Percentiles rank a stretch among this genome's conserved stretches.
phyloP scores from a whole-genome alignment of 2,113 vertebrate species.

The Triplophysa dalaica region DNA sequence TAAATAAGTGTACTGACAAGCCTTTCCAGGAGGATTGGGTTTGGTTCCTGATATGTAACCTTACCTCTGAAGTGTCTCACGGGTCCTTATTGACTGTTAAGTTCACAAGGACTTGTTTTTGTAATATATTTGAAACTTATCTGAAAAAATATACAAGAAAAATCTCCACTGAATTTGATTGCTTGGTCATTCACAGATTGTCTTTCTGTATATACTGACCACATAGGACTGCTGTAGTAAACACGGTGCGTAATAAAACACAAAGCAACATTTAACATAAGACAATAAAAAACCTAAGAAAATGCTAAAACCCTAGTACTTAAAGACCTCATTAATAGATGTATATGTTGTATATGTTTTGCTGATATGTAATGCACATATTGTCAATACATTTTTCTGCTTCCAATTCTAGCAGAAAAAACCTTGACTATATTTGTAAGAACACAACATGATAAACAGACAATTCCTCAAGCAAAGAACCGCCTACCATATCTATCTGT shows the following conservation, averaged over 20 bases:
- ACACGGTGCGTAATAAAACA: background rate
- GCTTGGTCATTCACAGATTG: background rate
- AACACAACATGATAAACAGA: background rate
- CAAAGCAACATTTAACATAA: background rate
- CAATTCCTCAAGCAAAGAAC: background rate
- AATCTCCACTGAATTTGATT: background rate
- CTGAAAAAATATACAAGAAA: conserved; percentile 12
- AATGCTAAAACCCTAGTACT: background rate
- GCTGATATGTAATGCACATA: background rate
- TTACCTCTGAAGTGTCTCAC: conserved; percentile 45
- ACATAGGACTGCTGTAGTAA: background rate
- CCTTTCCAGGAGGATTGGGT: background rate
- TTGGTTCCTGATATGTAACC: conserved; percentile 12
- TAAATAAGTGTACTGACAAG: background rate
- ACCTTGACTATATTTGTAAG: background rate
- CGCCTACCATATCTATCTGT: background rate
- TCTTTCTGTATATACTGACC: background rate
- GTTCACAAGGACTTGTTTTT: conserved; percentile 1
- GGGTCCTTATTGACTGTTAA: conserved; percentile 14
- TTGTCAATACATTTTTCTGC: background rate
- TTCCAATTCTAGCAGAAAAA: background rate
- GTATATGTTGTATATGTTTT: background rate
- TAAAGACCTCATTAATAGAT: background rate
- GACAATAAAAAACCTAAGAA: background rate
- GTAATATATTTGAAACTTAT: conserved; percentile 5